Base-by-base conservation (phyloP, 2,888 invertebrate genomes). In the Crocallis elinguaria region DNA sequence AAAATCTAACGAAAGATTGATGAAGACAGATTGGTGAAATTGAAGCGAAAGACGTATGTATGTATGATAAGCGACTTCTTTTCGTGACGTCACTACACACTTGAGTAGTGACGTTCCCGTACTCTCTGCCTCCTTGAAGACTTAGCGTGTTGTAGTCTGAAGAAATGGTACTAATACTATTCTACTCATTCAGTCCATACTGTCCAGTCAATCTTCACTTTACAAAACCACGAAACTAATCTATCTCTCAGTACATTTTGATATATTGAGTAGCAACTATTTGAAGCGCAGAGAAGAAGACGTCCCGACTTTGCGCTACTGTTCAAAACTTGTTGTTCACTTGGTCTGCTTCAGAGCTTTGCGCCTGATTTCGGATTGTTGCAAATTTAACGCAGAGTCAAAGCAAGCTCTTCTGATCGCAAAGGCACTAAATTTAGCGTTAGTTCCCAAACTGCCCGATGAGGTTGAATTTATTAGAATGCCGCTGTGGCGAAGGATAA, bases 301-400 rank as follows among this genome's bases (percentile, higher is more conserved):
- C 69, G 72, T 73, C 73, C 63, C 61, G 66, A 67, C 67, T 77
- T 69, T 66, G 73, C 64, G 53, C 54, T 64, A 57, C 75, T 75
- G 75, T 73, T 71, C 64, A 66, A 79, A 84, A 84, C 78, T 86
- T 84, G 71, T 63, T 57, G 81, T 82, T 82, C 79, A 76, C 82
- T 82, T 76, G 68, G 71, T 62, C 63, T 57, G 75, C 81, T 77
- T 60, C 74, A 71, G 82, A 86, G 82, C 81, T 85, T 83, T 81
- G 82, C 85, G 83, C 79, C 82, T 80, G 84, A 81, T 82, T 86
- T 83, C 67, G 73, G 75, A 84, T 84, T 82, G 82, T 79, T 82
- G 82, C 84, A 83, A 85, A 85, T 84, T 83, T 75, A 82, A 79
- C 79, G 69, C 62, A 56, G 66, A 82, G 74, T 79, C 80, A 81